Evolutionary conservation across 2,797 vertebrate species (phyloP), one percentile per base, ranked within the genome.

Genomic region (Tokudaia tokunoshimensis): DNA sequence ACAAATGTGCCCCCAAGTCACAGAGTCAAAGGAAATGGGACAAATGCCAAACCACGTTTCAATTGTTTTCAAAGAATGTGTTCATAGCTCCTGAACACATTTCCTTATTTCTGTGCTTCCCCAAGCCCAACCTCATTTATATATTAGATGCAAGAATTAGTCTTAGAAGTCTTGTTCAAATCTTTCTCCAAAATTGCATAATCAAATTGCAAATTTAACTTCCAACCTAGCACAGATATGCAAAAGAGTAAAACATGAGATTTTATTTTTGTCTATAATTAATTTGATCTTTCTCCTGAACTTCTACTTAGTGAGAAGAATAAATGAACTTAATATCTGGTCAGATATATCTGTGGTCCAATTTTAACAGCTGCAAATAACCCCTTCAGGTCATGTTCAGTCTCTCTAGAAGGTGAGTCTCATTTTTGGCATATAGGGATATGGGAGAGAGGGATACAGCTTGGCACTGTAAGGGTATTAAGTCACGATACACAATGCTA

Each of bases 341-440:
- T 94, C 52, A 70, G 63, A 94, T 93, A 88, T 81, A 96, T 87
- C 80, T 44, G 61, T 90, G 88, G 80, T 63, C 59, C 19, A 63
- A 88, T 90, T 97, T 94, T 90, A 90, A 82, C 94, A 96, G 78
- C 74, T 89, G 87, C 75, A 91, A 96, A 91, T 93, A 85, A 95
- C 89, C 26, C 52, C 59, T 94, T 86, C 26, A 85, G 89, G 79
- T 94, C 67, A 91, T 92, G 22, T 37, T 87, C 44, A 93, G 0
- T 86, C 13, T 93, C 24, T 57, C 44, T 63, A 8, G 75, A 89
- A 91, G 3, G 15, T 31, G 37, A 31, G 6, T 20, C 1, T 74
- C 12, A 34, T 4, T 86, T 26, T 89, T 17, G 74, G 24, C 82
- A 93, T 86, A 89, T 70, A 84, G 52, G 22, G 13, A 57, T 65